These are phyloP conservation scores for Mohoua ochrocephala DNA, from an alignment of 2,113 vertebrate species.

Conservation along the genomic window DNA sequence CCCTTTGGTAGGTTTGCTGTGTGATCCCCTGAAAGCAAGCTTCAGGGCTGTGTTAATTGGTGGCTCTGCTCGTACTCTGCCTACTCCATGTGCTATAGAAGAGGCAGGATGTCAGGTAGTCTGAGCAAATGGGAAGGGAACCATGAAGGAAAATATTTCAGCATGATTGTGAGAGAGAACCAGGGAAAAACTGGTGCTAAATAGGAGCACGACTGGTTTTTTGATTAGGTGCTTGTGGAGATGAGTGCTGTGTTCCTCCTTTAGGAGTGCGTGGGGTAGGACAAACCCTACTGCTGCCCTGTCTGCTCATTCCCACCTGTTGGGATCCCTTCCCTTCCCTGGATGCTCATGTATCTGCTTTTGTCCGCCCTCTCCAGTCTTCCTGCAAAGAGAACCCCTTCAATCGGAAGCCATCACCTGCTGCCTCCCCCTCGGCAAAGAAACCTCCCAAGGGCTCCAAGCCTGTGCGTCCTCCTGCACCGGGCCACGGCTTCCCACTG, in stretches of 20 bases:
- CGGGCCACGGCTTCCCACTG: slow-evolving; percentile 87
- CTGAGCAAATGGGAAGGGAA: not conserved
- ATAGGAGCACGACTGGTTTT: not conserved
- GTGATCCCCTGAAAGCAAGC: not conserved
- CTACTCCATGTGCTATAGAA: not conserved
- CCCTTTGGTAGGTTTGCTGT: not conserved
- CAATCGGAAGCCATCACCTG: slow-evolving; percentile 84
- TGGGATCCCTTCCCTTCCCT: not conserved
- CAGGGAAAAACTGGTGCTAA: not conserved
- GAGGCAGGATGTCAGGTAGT: not conserved
- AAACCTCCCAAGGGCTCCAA: slow-evolving; percentile 81
- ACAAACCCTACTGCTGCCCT: not conserved
- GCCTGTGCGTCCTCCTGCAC: slow-evolving; percentile 76
- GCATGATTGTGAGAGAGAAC: not conserved
- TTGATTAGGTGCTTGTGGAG: not conserved
- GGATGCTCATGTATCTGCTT: not conserved
- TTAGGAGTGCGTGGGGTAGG: not conserved
- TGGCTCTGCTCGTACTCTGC: not conserved
- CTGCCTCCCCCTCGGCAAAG: slow-evolving; percentile 62
- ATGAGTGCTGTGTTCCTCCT: not conserved
- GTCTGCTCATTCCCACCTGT: not conserved
- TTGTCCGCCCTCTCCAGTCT: slow-evolving; percentile 64
- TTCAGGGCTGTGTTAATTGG: not conserved
- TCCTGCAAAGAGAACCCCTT: slow-evolving; percentile 88
- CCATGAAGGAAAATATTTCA: not conserved